These are phyloP conservation scores for Crotalus tigris DNA, from an alignment of 2,113 vertebrate genomes.

Conservation along the genomic window DNA sequence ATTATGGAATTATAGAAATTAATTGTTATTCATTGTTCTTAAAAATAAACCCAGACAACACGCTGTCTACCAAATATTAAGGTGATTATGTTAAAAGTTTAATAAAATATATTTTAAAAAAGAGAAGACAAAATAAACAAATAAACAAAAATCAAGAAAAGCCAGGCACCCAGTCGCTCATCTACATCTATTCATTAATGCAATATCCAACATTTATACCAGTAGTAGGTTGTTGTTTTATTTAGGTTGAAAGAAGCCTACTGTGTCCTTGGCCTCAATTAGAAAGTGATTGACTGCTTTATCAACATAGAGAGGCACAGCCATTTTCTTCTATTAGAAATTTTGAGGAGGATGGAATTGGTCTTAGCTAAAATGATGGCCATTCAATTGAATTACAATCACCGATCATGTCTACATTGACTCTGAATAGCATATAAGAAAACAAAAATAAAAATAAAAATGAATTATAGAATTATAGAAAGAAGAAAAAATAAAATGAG, in stretches of 20 bases:
- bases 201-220: neutral
- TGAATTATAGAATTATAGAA: neutral
- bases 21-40: too few relatives aligned
- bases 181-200: neutral
- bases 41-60: too few relatives aligned
- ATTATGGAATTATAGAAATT: too few relatives aligned
- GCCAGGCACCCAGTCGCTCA: neutral
- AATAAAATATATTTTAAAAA: too few relatives aligned
- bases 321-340: neutral
- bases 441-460: neutral
- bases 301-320: neutral
- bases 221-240: neutral
- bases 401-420: neutral
- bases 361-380: neutral
- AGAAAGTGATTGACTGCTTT: neutral
- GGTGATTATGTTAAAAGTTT: too few relatives aligned
- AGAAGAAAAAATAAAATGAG: neutral
- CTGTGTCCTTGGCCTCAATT: neutral
- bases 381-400: neutral
- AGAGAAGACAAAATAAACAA: too few relatives aligned
- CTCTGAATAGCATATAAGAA: neutral
- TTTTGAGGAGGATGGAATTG: neutral
- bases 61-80: too few relatives aligned
- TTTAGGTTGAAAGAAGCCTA: neutral
- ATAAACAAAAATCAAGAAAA: neutral